Base-by-base conservation (phyloP, 1,140 invertebrate genomes). In the Conus betulinus region DNA sequence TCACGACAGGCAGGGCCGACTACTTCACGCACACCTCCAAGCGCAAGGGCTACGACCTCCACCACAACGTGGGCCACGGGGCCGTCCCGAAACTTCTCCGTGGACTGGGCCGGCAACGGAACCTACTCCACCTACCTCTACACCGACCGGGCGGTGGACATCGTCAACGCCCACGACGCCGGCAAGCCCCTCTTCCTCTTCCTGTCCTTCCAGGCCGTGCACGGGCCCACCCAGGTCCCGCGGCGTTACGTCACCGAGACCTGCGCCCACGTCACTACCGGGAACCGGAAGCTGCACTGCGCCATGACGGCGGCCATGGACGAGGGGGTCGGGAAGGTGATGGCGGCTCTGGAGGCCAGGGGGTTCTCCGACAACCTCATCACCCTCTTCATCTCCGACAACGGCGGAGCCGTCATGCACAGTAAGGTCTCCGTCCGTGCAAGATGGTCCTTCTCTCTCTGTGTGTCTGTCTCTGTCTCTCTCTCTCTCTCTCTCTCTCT, bases 361-460 rank as follows among this genome's bases (percentile, higher is more conserved):
- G 95, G 96, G 0, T 87, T 93, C 63, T 89, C 92, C 74, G 84
- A 94, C 13, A 92, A 95, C 82, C 89, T 91, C 13, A 81, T 94
- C 20, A 90, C 94, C 51, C 84, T 94, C 17, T 94, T 95, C 84
- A 89, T 91, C 13, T 91, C 93, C 7, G 94, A 95, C 84, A 84
- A 84, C 82, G 82, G 82, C 17, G 82, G 82, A 3, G 51, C 51
- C 0, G 53, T 84, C 10, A 17, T 55, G 25, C 20, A 17, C 17
- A 53, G 82, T 57, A 25, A 74, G 71, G n/a, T n/a, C n/a, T n/a
- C n/a, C n/a, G n/a, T n/a, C n/a, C n/a, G n/a, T n/a, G n/a, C n/a
- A n/a, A n/a, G n/a, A n/a, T n/a, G n/a, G n/a, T n/a, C n/a, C n/a
- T n/a, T n/a, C n/a, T n/a, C n/a, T n/a, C n/a, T n/a, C n/a, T n/a